Conservation (phyloP, 2,888 invertebrate species). For the Euphydryas editha region DNA sequence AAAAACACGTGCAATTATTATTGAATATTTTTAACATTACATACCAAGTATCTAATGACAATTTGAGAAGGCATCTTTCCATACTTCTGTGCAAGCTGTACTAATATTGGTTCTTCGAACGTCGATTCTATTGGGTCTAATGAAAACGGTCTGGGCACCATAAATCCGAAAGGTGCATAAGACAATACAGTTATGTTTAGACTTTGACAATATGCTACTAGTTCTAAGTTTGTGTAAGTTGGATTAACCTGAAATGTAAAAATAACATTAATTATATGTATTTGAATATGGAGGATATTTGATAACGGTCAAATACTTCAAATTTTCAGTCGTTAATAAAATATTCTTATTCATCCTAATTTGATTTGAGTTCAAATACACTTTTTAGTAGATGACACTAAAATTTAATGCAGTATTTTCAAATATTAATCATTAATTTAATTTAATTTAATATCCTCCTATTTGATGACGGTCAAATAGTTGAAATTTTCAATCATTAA, state of each 20-base stretch:
- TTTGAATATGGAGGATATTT: neutral
- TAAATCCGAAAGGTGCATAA: constrained; percentile 24
- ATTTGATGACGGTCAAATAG: too few species aligned
- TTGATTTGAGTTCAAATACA: too few species aligned
- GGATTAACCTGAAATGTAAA: constrained; percentile 23
- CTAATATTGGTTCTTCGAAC: constrained; percentile 26
- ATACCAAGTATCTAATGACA: constrained; percentile 85
- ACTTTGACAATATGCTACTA: constrained; percentile 27
- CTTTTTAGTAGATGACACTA: too few species aligned
- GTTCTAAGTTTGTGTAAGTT: constrained; percentile 3
- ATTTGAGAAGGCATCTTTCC: constrained; percentile 14
- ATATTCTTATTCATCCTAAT: too few species aligned
- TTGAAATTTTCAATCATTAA: too few species aligned
- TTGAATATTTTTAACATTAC: constrained; percentile 28
- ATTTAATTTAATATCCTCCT: too few species aligned
- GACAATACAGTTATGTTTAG: constrained; percentile 20
- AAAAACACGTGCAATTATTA: too few species aligned
- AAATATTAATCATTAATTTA: too few species aligned
- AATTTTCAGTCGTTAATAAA: too few species aligned
- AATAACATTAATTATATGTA: too few species aligned
- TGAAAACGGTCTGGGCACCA: constrained; percentile 8
- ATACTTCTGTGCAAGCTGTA: constrained; percentile 16
- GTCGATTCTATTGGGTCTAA: neutral
- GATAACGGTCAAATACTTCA: neutral
- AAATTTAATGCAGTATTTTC: too few species aligned